Base-by-base conservation (phyloP, 2,888 invertebrate species). In the Polydesmus complanatus region DNA sequence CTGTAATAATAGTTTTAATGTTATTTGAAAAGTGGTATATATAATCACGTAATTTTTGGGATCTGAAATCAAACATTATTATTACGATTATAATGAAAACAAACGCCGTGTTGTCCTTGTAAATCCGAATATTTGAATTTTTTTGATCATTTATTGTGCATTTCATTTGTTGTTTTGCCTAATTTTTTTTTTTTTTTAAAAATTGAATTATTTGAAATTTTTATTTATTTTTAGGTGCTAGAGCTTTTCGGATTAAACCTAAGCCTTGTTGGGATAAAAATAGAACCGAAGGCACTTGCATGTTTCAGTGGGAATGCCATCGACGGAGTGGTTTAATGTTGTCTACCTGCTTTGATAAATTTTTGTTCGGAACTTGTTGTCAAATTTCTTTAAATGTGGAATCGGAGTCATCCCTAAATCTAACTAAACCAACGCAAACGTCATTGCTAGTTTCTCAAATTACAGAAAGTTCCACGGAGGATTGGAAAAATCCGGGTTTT, bases 281-380 rank as follows among this genome's bases (percentile, higher is more conserved):
- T 25, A 50, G 56, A 1, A 27, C 19, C 14, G 84, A 84, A 50
- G 86, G 85, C 49, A 84, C 89, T 69, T 92, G 92, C 74, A 92
- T 92, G 92, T 93, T 92, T 78, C 91, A 92, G 75, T 88, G 89
- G 70, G 90, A 92, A 71, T 92, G 92, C 71, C 78, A 79, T 1
- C 84, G 84, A 67, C 78, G 87, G 64, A 82, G 82, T 0, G 92
- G 92, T 0, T 83, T 85, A 70, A 85, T 90, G 66, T 87, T 92
- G 0, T 90, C 91, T 0, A 85, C 91, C 0, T 93, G 92, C 70
- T 88, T 91, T 85, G 91, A 92, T 69, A 89, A 92, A 0, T 89
- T 89, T 72, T 79, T 89, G n/a, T 91, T 91, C 69, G 92, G 92
- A 1, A 88, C 92, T 0, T 93, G 92, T 73, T 93, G 92, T 70